Conservation (phyloP, 1,140 invertebrate species). For the Tribolium castaneum region DNA sequence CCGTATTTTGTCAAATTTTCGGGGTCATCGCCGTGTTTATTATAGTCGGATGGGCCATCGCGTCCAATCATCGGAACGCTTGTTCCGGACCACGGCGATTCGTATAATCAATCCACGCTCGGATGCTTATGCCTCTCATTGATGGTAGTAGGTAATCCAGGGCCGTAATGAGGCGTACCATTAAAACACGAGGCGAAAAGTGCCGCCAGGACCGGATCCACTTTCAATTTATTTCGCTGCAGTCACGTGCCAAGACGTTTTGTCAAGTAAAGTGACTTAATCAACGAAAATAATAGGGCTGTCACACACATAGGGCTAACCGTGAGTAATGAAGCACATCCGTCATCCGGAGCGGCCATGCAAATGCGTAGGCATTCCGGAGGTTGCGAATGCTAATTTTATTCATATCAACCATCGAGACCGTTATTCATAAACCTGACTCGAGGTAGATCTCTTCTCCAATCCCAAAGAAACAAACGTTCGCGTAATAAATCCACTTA, state of each 20-base stretch:
- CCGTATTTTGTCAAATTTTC: slow-evolving; percentile 29
- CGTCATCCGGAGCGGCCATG: slow-evolving; percentile 40
- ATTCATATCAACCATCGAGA: slow-evolving; percentile 27
- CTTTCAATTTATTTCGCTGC: slow-evolving; percentile 17
- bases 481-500: neutral
- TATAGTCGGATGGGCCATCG: slow-evolving; percentile 14
- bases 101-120: slow-evolving; percentile 40
- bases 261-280: slow-evolving; percentile 44
- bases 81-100: slow-evolving; percentile 38
- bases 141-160: neutral
- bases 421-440: slow-evolving; percentile 20
- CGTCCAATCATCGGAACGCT: slow-evolving; percentile 30
- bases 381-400: slow-evolving; percentile 33
- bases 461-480: neutral
- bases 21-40: slow-evolving; percentile 29
- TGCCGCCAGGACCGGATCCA: slow-evolving; percentile 17
- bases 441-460: neutral
- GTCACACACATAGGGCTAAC: slow-evolving; percentile 46
- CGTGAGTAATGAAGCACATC: slow-evolving; percentile 43
- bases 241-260: slow-evolving; percentile 41
- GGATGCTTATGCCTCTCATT: slow-evolving; percentile 10
- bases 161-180: slow-evolving; percentile 40
- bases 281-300: slow-evolving; percentile 46
- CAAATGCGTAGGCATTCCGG: slow-evolving; percentile 42
- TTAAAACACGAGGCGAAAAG: slow-evolving; percentile 34